A percentile compares a stretch with the other conserved stretches of the same genome.
These are phyloP conservation scores for Rallus crepitans DNA, from an alignment of 2,797 vertebrate genomes.

Conservation along the genomic window DNA sequence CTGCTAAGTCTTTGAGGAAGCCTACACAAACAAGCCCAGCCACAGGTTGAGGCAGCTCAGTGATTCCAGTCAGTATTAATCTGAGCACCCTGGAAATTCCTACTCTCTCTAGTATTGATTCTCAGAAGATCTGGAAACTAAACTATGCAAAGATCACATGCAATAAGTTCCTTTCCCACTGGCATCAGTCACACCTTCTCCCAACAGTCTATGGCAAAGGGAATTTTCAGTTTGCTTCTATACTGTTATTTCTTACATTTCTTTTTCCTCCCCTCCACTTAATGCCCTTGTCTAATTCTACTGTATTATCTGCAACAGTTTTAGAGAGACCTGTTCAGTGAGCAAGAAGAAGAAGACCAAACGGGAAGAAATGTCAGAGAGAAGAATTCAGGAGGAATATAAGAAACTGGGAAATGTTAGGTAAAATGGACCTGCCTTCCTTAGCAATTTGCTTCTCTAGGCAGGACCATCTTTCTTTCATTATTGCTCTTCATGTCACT, in stretches of 20 bases:
- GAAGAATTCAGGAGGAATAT: constrained; percentile 94
- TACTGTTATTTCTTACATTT: neutral
- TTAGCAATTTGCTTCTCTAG: neutral
- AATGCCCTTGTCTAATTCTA: neutral
- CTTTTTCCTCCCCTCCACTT: neutral
- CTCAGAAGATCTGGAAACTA: neutral
- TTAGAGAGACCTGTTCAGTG: constrained; percentile 94
- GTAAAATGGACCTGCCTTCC: constrained; percentile 68
- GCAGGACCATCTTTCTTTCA: neutral
- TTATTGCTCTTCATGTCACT: neutral
- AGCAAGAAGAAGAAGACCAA: constrained; percentile 96
- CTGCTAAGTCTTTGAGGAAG: neutral
- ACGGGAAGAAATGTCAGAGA: constrained; percentile 93
- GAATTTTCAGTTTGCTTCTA: neutral
- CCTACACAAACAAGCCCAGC: neutral
- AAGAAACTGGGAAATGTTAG: constrained; percentile 92
- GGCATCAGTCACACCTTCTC: neutral
- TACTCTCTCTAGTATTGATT: neutral
- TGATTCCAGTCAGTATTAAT: neutral
- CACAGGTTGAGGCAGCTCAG: neutral
- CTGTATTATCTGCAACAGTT: constrained; percentile 78
- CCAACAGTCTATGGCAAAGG: neutral
- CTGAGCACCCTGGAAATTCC: neutral
- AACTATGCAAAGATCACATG: neutral
- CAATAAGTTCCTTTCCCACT: neutral